Percentiles rank a stretch among this genome's conserved stretches.
Conservation (phyloP, 2,888 invertebrate species). For the Drosophila helvetica region DNA sequence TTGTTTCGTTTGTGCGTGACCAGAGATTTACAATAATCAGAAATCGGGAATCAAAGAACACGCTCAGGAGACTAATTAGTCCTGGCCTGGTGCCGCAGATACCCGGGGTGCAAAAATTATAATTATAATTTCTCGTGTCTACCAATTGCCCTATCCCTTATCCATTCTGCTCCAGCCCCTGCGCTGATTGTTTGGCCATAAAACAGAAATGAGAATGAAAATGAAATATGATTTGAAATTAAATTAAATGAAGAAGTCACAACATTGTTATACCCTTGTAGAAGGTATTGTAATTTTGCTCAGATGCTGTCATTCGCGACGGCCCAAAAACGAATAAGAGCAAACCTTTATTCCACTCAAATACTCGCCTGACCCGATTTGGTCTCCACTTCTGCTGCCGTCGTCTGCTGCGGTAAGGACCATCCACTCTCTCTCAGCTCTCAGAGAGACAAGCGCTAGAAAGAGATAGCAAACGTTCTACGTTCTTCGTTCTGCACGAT, state of each 20-base stretch:
- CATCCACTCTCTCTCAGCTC: too few relatives aligned
- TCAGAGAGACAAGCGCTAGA: too few relatives aligned
- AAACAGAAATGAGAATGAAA: conserved; percentile 15
- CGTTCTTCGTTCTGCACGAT: too few relatives aligned
- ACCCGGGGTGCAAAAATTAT: conserved; percentile 50
- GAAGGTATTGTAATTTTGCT: neutral
- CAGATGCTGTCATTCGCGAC: too few relatives aligned
- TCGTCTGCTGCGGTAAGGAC: too few relatives aligned
- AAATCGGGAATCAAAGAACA: conserved; percentile 75
- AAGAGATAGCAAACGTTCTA: too few relatives aligned
- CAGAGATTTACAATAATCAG: conserved; percentile 79
- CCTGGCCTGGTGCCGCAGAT: conserved; percentile 42
- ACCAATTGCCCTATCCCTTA: conserved; percentile 8
- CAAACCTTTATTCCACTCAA: too few relatives aligned
- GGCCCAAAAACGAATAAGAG: too few relatives aligned
- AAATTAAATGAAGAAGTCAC: conserved; percentile 27
- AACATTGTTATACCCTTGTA: neutral
- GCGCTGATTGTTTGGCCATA: conserved; percentile 30
- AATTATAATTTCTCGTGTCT: conserved; percentile 74
- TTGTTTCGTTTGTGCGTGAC: conserved; percentile 77
- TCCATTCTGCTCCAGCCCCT: conserved; percentile 39
- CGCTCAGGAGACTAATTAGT: conserved; percentile 79
- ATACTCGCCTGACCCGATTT: too few relatives aligned
- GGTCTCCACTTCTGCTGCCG: too few relatives aligned
- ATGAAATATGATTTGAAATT: conserved; percentile 24